phyloP scores from a whole-genome alignment of 2,888 invertebrate species.

The Charanyca ferruginea region DNA sequence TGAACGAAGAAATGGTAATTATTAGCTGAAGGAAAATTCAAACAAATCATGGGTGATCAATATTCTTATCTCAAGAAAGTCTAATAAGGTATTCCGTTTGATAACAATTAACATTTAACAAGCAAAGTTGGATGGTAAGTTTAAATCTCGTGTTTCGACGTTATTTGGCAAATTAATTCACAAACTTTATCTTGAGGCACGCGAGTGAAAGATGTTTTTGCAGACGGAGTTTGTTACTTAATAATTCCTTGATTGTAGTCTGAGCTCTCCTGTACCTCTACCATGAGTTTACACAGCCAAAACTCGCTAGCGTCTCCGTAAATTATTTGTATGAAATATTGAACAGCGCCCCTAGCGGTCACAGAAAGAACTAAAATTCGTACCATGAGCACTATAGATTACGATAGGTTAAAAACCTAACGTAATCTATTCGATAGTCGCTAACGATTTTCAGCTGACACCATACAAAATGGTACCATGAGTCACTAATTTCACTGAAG shows the following conservation, averaged over 20 bases:
- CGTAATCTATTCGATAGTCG: too few relatives aligned
- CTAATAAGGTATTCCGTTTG: constrained; percentile 76
- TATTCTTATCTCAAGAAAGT: constrained; percentile 62
- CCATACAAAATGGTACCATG: too few relatives aligned
- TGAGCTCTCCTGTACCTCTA: constrained; percentile 49
- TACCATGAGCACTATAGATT: too few relatives aligned
- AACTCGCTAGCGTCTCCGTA: too few relatives aligned
- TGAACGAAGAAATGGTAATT: constrained; percentile 26
- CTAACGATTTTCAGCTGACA: too few relatives aligned
- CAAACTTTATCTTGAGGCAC: constrained; percentile 85
- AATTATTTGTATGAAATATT: too few relatives aligned
- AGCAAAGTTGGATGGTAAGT: constrained; percentile 85
- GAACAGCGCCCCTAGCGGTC: too few relatives aligned
- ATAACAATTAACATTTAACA: constrained; percentile 88
- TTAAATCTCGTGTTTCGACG: constrained; percentile 87
- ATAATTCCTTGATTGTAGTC: constrained; percentile 73
- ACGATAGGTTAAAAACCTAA: too few relatives aligned
- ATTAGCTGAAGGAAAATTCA: neutral
- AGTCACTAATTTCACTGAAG: too few relatives aligned
- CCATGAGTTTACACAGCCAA: too few relatives aligned
- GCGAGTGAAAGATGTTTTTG: constrained; percentile 86
- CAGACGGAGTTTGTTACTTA: constrained; percentile 80
- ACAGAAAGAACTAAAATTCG: too few relatives aligned
- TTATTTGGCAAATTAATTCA: constrained; percentile 89
- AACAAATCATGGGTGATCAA: constrained; percentile 44